Conservation (phyloP, 2,888 invertebrate species). For the Megastigmus dorsalis region DNA sequence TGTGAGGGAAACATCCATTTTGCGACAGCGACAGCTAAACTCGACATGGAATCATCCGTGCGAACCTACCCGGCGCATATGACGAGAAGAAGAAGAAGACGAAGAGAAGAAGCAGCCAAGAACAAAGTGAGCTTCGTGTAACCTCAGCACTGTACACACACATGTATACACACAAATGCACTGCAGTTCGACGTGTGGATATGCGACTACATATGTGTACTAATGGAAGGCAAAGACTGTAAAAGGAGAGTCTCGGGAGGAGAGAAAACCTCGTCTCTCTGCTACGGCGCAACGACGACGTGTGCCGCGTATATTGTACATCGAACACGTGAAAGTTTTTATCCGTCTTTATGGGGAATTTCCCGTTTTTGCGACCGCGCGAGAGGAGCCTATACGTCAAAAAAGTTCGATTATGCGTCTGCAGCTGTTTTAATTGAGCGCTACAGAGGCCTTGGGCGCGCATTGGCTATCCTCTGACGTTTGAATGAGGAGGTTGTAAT, state of each 20-base stretch:
- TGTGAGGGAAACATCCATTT: too few species aligned
- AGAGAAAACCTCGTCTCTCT: constrained; percentile 15
- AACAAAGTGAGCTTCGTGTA: constrained; percentile 13
- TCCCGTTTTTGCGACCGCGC: neutral
- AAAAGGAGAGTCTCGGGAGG: constrained; percentile 37
- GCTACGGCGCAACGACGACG: neutral
- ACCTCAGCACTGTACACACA: neutral
- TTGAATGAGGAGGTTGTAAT: neutral
- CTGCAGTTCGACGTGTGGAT: too few species aligned
- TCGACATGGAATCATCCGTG: neutral
- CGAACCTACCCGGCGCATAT: neutral
- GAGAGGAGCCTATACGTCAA: neutral
- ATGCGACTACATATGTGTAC: too few species aligned
- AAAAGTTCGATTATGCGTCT: neutral
- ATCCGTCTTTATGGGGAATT: neutral
- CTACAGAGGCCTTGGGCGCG: neutral
- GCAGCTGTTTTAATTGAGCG: neutral
- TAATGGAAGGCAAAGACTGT: constrained; percentile 32
- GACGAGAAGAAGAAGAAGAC: too few species aligned
- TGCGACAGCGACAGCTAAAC: too few species aligned
- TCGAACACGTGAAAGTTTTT: neutral
- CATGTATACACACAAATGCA: neutral
- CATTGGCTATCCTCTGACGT: neutral
- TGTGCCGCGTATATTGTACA: neutral
- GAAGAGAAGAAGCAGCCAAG: neutral